These are phyloP conservation scores for Holothuria glaberrima DNA, from an alignment of 35 echinoderm and acorn worm species.

Conservation along the genomic window DNA sequence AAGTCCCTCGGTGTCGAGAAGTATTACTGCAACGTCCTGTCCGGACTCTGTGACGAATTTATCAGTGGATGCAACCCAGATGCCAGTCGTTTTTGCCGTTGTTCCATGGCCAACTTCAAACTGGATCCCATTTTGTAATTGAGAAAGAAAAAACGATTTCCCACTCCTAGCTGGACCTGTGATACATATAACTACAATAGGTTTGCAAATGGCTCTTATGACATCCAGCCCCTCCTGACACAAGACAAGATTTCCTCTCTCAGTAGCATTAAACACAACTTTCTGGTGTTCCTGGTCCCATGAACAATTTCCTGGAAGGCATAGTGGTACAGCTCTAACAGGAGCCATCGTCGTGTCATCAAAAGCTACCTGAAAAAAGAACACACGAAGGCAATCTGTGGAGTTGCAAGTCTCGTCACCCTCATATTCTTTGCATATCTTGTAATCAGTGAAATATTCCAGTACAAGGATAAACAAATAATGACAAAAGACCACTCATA, in stretches of 20 bases:
- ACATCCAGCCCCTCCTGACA: constrained; percentile 27
- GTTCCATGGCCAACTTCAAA: not conserved
- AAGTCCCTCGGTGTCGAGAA: too few species aligned
- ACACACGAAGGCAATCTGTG: too few species aligned
- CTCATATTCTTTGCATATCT: too few species aligned
- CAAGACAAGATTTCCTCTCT: not conserved
- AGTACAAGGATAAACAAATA: too few species aligned
- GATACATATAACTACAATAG: not conserved
- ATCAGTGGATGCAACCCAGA: not conserved
- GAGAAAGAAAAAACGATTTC: constrained; percentile 1
- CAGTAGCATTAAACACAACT: not conserved
- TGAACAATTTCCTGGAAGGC: not conserved
- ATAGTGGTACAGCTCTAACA: constrained; percentile 27
- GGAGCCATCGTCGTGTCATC: too few species aligned
- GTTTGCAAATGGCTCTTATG: not conserved
- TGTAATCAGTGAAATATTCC: too few species aligned
- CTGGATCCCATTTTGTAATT: not conserved
- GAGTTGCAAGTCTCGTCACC: too few species aligned
- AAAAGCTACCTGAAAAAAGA: too few species aligned
- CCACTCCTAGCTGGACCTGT: constrained; percentile 6
- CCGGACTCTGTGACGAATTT: not conserved
- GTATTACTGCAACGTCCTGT: not conserved
- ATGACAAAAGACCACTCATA: too few species aligned
- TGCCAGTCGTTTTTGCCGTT: constrained; percentile 3
- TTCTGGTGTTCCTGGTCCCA: not conserved